Evolutionary conservation across 2,113 vertebrate species (phyloP).

Genomic region (Arothron firmamentum): DNA sequence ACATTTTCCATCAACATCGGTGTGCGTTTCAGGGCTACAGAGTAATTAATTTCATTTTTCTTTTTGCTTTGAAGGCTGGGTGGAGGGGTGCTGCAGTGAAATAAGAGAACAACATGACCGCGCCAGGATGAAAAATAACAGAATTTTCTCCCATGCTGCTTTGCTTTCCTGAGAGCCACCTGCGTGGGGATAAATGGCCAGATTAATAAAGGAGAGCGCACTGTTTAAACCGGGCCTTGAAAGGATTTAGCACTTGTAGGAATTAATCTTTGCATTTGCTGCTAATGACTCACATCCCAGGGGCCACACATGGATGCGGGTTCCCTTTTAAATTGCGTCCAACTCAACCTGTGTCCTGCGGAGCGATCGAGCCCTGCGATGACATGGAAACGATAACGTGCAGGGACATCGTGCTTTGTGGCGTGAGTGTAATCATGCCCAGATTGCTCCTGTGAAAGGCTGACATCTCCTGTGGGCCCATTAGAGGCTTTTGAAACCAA

Average conservation of each 20-base stretch:
- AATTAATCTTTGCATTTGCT: slow-evolving; percentile 43
- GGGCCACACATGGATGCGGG: slow-evolving; percentile 35
- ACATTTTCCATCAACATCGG: neutral
- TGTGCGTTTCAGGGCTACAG: neutral
- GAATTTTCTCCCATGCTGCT: slow-evolving; percentile 1
- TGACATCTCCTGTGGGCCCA: slow-evolving; percentile 25
- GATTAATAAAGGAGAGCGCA: slow-evolving; percentile 31
- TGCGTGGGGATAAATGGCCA: slow-evolving; percentile 25
- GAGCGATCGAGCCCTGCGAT: slow-evolving; percentile 13
- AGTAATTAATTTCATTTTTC: slow-evolving; percentile 1
- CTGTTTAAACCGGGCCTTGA: slow-evolving; percentile 24
- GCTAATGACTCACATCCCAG: slow-evolving; percentile 37
- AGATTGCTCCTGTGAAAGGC: slow-evolving; percentile 33
- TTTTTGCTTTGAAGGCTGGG: neutral
- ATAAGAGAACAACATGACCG: slow-evolving; percentile 6
- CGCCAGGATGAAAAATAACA: slow-evolving; percentile 7
- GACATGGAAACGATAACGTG: slow-evolving; percentile 33
- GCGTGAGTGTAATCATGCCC: slow-evolving; percentile 29
- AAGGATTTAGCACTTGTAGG: slow-evolving; percentile 36
- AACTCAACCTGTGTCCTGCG: slow-evolving; percentile 35
- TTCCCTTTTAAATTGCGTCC: slow-evolving; percentile 33
- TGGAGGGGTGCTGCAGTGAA: neutral
- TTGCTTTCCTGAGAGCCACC: slow-evolving; percentile 21
- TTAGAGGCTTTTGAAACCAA: slow-evolving; percentile 45
- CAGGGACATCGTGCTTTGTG: slow-evolving; percentile 44